phyloP scores from a whole-genome alignment of 2,797 vertebrate genomes.

The Arremon brunneinucha region DNA sequence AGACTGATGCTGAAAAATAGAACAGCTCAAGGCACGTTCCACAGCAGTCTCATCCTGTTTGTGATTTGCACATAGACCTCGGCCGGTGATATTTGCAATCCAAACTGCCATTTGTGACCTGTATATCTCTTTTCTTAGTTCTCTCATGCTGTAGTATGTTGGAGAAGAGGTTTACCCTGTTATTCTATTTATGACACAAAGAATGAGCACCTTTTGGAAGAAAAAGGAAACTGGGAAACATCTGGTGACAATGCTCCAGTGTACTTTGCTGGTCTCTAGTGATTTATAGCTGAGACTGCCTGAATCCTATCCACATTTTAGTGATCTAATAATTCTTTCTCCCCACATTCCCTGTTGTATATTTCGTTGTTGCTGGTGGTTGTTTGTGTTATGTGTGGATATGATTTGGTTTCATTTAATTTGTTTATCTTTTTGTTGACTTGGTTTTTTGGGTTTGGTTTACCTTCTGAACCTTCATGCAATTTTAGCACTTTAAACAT shows the following conservation, averaged over 20 bases:
- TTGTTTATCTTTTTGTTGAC: neutral
- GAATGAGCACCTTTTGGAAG: neutral
- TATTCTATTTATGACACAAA: neutral
- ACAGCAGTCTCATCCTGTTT: no score
- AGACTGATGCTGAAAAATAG: no score
- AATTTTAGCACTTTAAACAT: neutral
- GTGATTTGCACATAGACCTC: no score
- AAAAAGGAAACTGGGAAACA: neutral
- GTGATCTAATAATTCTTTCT: neutral
- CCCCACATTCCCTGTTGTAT: rapidly evolving
- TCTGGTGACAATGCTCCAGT: neutral
- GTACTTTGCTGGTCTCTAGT: neutral
- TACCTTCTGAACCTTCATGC: neutral
- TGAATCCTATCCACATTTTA: neutral
- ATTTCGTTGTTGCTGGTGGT: neutral
- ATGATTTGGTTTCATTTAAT: neutral
- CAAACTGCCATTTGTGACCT: neutral
- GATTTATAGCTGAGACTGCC: neutral
- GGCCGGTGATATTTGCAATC: neutral
- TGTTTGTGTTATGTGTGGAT: no score
- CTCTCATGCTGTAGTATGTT: neutral
- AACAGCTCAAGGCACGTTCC: no score
- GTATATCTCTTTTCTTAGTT: neutral
- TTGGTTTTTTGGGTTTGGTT: neutral
- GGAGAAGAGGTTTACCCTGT: neutral